These are phyloP conservation scores for Kryptolebias ocellatus DNA, from an alignment of 2,797 vertebrate species.

Conservation along the genomic window DNA sequence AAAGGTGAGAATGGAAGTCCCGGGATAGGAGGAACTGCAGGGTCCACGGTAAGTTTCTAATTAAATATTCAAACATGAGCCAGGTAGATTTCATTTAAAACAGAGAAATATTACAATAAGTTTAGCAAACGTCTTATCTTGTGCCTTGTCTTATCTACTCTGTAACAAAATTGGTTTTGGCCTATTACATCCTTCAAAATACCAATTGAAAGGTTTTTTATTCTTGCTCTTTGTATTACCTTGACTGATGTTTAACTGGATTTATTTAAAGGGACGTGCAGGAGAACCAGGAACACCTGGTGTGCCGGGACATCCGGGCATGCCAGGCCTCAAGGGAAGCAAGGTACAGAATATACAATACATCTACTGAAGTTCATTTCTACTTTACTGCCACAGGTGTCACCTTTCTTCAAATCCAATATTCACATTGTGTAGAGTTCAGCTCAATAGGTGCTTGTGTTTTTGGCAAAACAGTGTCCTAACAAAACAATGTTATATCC, in stretches of 20 bases:
- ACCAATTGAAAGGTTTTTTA: background rate
- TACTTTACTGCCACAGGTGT: no score
- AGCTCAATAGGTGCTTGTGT: no score
- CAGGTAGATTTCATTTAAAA: background rate
- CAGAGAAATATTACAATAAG: background rate
- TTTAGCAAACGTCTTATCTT: background rate
- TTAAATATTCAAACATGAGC: slow-evolving; percentile 24
- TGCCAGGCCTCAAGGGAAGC: slow-evolving; percentile 87
- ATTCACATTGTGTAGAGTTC: no score
- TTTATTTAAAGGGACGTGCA: slow-evolving; percentile 82
- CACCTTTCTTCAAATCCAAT: no score
- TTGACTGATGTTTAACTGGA: slow-evolving; percentile 11
- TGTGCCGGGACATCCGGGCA: slow-evolving; percentile 89
- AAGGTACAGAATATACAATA: slow-evolving; percentile 77
- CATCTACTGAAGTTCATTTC: background rate
- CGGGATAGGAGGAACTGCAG: slow-evolving; percentile 84
- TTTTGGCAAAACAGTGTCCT: no score
- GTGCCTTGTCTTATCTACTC: no score
- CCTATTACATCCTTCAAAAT: background rate
- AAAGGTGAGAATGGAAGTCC: slow-evolving; percentile 88
- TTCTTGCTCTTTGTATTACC: slow-evolving; percentile 1
- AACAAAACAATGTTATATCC: no score
- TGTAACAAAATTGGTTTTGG: background rate
- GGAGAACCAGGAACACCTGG: slow-evolving; percentile 85
- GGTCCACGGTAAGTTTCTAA: slow-evolving; percentile 82